phyloP scores from a whole-genome alignment of 1,140 invertebrate species.

The Pectinophora gossypiella region DNA sequence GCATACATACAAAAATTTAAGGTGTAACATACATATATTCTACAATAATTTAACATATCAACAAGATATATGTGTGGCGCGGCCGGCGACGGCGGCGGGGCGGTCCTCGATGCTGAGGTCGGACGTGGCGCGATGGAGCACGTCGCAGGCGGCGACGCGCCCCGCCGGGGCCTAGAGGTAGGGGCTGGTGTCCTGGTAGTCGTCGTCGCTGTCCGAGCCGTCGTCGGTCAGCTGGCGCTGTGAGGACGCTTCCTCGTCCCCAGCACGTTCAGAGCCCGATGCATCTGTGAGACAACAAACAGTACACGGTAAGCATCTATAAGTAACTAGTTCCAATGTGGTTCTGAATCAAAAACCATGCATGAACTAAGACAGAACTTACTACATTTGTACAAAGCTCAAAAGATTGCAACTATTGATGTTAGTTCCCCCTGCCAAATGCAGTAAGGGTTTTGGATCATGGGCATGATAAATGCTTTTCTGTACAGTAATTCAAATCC shows the following conservation, averaged over 20 bases:
- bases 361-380: too few relatives aligned
- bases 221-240: slow-evolving; percentile 68
- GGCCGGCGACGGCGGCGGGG: too few relatives aligned
- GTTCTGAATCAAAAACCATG: too few relatives aligned
- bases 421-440: too few relatives aligned
- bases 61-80: background rate
- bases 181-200: slow-evolving; percentile 65
- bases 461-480: too few relatives aligned
- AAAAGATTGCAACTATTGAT: too few relatives aligned
- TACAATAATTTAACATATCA: slow-evolving; percentile 44
- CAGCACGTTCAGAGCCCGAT: slow-evolving; percentile 60
- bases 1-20: slow-evolving; percentile 35
- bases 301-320: background rate
- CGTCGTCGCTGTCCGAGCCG: slow-evolving; percentile 60
- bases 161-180: slow-evolving; percentile 54
- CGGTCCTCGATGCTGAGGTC: too few relatives aligned
- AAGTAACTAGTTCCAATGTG: too few relatives aligned
- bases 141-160: background rate
- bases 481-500: too few relatives aligned
- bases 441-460: too few relatives aligned
- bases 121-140: background rate
- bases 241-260: slow-evolving; percentile 48
- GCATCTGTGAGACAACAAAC: slow-evolving; percentile 41
- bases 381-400: too few relatives aligned
- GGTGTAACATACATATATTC: slow-evolving; percentile 20